These are phyloP conservation scores for Linyphia triangularis DNA, from an alignment of 2,888 invertebrate genomes.

Conservation along the genomic window DNA sequence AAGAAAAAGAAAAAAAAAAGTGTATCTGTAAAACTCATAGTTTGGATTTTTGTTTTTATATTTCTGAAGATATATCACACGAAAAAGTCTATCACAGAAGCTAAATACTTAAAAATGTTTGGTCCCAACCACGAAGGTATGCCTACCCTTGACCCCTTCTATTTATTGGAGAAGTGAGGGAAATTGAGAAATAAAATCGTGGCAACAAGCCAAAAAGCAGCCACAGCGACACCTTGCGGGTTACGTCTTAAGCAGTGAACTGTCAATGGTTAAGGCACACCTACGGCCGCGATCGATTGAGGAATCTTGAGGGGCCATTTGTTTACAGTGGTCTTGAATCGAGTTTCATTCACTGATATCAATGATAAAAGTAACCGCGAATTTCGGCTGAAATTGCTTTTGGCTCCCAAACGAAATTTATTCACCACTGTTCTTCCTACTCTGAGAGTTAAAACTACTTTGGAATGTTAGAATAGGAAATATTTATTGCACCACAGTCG, in stretches of 20 bases:
- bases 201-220: constrained; percentile 64
- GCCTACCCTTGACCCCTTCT: constrained; percentile 61
- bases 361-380: neutral
- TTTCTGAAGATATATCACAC: no score
- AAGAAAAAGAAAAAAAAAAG: no score
- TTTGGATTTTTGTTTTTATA: no score
- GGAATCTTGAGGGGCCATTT: constrained; percentile 20
- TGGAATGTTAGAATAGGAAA: no score
- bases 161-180: constrained; percentile 20
- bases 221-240: constrained; percentile 67
- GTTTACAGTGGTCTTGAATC: constrained; percentile 23
- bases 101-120: no score
- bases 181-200: constrained; percentile 52
- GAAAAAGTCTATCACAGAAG: no score
- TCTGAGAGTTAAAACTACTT: no score
- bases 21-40: no score
- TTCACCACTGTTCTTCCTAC: neutral
- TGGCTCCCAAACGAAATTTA: neutral
- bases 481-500: no score
- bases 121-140: constrained; percentile 22
- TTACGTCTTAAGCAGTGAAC: constrained; percentile 62
- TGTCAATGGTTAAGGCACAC: constrained; percentile 67
- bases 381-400: neutral
- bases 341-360: constrained; percentile 19
- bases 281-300: constrained; percentile 59